Evolutionary conservation across 2,888 invertebrate genomes (phyloP), one percentile per base, ranked within the genome.

Genomic region (Troglohyphantes excavatus): DNA sequence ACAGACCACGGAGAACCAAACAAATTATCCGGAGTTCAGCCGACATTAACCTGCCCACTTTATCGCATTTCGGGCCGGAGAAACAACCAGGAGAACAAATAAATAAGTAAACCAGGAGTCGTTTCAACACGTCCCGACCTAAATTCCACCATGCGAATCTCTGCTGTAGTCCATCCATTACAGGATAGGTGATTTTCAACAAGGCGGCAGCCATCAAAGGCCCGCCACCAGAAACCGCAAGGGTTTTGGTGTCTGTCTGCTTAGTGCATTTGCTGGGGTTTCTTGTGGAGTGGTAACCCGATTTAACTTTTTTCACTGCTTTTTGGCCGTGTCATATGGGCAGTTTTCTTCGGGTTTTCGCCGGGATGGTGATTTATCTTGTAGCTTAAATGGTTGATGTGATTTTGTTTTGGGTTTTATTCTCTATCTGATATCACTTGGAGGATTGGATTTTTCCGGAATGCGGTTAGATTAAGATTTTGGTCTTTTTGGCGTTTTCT

Each of bases 11-110:
- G 26, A 61, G 17, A 21, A 63, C 73, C 73, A 81, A 82, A 76
- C 88, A 68, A 82, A 82, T 82, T 82, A 88, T 88, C 65, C 65
- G 19, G 73, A 88, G 88, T 75, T 88, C 82, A 19, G 27, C 11
- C 75, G 43, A 63, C 88, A 88, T 88, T 88, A 88, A 88, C 88
- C 82, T 75, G 61, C 61, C 82, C 75, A 82, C 82, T 88, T 88
- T 88, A 88, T 88, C 88, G 88, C 88, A 73, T 72, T 33, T 19
- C 61, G 33, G 26, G 21, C 59, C 53, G 39, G 23, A 78, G 17
- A 43, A n/a, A 70, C 29, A 81, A 23, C 67, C 53, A 26, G 11
- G 53, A 72, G 33, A 70, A 67, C 19, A 53, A 46, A 67, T 75
- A 81, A 87, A 39, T 72, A 70, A 43, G 39, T 53, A 82, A 70